Conservation (phyloP, 2,888 invertebrate species). For the Rhimphoctona megacephalus region DNA sequence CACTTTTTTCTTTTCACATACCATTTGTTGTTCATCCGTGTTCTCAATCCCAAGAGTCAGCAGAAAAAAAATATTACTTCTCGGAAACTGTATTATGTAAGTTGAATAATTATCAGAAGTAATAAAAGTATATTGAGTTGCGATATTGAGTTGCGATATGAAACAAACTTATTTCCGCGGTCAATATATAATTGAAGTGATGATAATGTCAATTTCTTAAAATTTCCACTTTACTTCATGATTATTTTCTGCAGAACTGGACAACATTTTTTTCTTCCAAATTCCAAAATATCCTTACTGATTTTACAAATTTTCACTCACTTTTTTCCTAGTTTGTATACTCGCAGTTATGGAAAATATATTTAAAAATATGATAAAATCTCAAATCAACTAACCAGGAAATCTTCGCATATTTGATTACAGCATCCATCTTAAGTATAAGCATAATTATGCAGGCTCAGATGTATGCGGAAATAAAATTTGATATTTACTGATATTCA, state of each 20-base stretch:
- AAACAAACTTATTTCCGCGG: background rate
- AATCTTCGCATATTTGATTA: no score
- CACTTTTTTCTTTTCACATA: background rate
- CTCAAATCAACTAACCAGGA: no score
- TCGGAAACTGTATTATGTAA: background rate
- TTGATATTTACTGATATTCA: no score
- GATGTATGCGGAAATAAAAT: no score
- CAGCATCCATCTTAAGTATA: background rate
- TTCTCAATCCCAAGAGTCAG: background rate
- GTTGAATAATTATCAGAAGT: background rate
- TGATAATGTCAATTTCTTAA: background rate
- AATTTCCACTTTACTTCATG: background rate
- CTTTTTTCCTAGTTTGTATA: background rate
- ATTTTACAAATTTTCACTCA: background rate
- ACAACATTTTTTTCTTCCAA: background rate
- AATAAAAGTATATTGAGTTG: background rate
- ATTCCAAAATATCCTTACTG: background rate
- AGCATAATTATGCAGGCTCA: no score
- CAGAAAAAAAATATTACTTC: background rate
- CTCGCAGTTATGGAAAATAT: background rate
- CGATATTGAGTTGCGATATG: background rate
- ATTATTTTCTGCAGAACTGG: background rate
- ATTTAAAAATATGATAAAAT: background rate
- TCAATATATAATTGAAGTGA: background rate
- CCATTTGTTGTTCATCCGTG: conserved; percentile 6